These are phyloP conservation scores for Sigmodon hispidus DNA, from an alignment of 2,113 vertebrate genomes.

Conservation along the genomic window DNA sequence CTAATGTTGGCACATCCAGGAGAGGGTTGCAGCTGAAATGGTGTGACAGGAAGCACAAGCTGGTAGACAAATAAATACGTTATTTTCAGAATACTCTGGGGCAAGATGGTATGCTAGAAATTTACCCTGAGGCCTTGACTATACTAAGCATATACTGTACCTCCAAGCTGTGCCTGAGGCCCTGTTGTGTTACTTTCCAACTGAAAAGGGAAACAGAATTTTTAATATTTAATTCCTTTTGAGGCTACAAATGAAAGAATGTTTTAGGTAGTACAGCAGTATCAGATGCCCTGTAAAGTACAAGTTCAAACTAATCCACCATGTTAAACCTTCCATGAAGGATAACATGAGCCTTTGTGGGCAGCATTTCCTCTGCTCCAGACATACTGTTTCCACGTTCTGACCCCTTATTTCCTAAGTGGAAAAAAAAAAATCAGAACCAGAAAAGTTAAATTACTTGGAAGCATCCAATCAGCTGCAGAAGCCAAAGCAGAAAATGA, in stretches of 20 bases:
- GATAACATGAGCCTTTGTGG: not conserved
- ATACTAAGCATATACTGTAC: not conserved
- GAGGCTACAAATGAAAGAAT: not conserved
- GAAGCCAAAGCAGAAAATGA: not conserved
- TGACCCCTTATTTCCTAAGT: constrained; percentile 17
- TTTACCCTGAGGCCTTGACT: not conserved
- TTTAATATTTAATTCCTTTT: not conserved
- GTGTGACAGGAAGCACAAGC: not conserved
- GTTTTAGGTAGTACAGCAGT: not conserved
- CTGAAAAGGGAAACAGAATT: not conserved
- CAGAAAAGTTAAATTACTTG: not conserved
- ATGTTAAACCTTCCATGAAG: not conserved
- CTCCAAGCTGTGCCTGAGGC: not conserved
- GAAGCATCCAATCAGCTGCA: not conserved
- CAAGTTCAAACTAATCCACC: not conserved
- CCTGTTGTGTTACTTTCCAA: not conserved
- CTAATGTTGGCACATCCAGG: not conserved
- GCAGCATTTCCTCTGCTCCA: not conserved
- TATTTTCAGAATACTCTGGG: not conserved
- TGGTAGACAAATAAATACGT: not conserved
- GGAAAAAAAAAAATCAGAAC: not conserved
- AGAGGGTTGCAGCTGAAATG: not conserved
- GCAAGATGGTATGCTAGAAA: no score
- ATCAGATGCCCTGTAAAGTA: not conserved
- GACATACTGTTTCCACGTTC: not conserved